Percentiles rank a stretch among this genome's conserved stretches.
Evolutionary conservation across 2,888 invertebrate genomes (phyloP).

Genomic region (Drosophila stalkeri): DNA sequence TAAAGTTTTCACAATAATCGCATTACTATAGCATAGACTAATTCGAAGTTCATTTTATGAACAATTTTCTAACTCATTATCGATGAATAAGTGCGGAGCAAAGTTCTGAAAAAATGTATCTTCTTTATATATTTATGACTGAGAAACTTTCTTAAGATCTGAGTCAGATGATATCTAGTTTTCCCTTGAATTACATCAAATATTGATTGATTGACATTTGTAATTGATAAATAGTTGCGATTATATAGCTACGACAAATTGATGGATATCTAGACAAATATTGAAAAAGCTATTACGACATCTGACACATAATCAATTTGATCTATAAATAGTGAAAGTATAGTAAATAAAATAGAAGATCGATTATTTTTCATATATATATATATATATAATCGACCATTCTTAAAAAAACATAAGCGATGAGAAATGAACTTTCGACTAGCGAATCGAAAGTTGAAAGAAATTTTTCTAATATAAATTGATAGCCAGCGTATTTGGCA

Average conservation of each 20-base stretch:
- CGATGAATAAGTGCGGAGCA: not conserved
- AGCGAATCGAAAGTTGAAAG: slow-evolving; percentile 15
- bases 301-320: slow-evolving; percentile 20
- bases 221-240: not conserved
- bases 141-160: not conserved
- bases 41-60: not conserved
- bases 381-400: slow-evolving; percentile 9
- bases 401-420: slow-evolving; percentile 12
- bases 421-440: slow-evolving; percentile 24
- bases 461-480: slow-evolving; percentile 39
- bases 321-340: slow-evolving; percentile 23
- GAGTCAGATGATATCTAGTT: not conserved
- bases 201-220: slow-evolving; percentile 7
- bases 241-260: not conserved
- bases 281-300: not conserved
- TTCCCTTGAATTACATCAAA: not conserved
- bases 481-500: slow-evolving; percentile 48
- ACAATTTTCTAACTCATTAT: not conserved
- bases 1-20: not conserved
- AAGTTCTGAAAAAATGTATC: not conserved
- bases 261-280: not conserved
- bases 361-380: slow-evolving; percentile 21
- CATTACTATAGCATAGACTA: not conserved
- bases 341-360: slow-evolving; percentile 30
- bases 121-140: not conserved